Conservation (phyloP, 2,797 vertebrate species). For the Enteromius fasciolatus region DNA sequence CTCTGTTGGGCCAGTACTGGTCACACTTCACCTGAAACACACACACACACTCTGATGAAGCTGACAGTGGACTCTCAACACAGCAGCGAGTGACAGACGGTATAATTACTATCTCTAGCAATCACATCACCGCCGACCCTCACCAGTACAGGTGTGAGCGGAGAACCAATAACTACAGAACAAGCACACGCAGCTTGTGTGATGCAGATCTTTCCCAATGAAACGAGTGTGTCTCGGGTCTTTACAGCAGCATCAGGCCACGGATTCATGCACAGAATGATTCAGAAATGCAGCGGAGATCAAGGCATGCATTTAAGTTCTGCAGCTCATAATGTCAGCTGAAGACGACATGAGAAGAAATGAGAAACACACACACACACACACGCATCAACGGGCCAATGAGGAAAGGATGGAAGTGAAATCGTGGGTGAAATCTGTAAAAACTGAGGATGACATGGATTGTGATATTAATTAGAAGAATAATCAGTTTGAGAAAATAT, state of each 20-base stretch:
- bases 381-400: constrained; percentile 31
- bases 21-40: constrained; percentile 93
- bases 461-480: constrained; percentile 8
- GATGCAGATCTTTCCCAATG: constrained; percentile 6
- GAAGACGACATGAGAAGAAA: constrained; percentile 59
- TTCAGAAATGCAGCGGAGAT: background rate
- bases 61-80: constrained; percentile 48
- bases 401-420: background rate
- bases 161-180: no score
- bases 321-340: background rate
- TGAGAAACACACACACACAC: constrained; percentile 45
- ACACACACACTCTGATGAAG: constrained; percentile 13
- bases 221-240: background rate
- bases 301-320: background rate
- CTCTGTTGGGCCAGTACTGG: constrained; percentile 88
- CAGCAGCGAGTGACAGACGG: constrained; percentile 68
- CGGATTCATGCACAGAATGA: background rate
- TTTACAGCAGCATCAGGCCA: background rate
- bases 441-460: constrained; percentile 19
- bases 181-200: background rate
- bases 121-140: constrained; percentile 60
- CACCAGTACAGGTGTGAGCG: constrained; percentile 8
- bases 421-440: background rate
- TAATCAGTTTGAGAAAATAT: background rate
- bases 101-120: constrained; percentile 79